Evolutionary conservation across 2,113 vertebrate species (phyloP).

Genomic region (Polypterus senegalus): DNA sequence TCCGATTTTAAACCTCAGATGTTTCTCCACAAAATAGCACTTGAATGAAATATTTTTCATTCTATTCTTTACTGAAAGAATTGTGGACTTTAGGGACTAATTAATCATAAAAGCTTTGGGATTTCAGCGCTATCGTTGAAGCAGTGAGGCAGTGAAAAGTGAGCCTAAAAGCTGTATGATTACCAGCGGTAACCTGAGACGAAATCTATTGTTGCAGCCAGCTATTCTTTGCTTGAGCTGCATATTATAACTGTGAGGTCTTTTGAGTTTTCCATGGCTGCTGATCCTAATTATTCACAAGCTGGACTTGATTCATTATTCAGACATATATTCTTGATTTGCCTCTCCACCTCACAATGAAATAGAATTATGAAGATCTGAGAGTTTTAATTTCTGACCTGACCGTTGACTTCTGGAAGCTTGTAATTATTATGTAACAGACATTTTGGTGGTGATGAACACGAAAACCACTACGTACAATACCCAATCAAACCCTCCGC

Average conservation of each 20-base stretch:
- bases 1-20: conserved; percentile 2
- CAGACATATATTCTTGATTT: conserved; percentile 2
- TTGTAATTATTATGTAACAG: too few relatives aligned
- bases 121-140: conserved; percentile 67
- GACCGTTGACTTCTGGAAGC: too few relatives aligned
- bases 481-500: too few relatives aligned
- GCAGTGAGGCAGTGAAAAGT: conserved; percentile 69
- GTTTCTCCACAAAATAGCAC: conserved; percentile 27
- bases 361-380: too few relatives aligned
- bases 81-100: conserved; percentile 63
- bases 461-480: too few relatives aligned
- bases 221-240: conserved; percentile 64
- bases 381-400: too few relatives aligned
- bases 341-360: too few relatives aligned
- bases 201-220: conserved; percentile 83
- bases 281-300: conserved; percentile 39
- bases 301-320: conserved; percentile 36
- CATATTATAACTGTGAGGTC: conserved; percentile 67
- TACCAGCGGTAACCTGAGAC: conserved; percentile 76
- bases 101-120: conserved; percentile 76
- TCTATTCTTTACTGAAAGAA: conserved; percentile 40
- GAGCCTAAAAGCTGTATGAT: conserved; percentile 86
- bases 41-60: conserved; percentile 27
- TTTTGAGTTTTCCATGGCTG: conserved; percentile 38
- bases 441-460: too few relatives aligned